Conservation (phyloP, 2,113 vertebrate species). For the Paedocypris sp. region DNA sequence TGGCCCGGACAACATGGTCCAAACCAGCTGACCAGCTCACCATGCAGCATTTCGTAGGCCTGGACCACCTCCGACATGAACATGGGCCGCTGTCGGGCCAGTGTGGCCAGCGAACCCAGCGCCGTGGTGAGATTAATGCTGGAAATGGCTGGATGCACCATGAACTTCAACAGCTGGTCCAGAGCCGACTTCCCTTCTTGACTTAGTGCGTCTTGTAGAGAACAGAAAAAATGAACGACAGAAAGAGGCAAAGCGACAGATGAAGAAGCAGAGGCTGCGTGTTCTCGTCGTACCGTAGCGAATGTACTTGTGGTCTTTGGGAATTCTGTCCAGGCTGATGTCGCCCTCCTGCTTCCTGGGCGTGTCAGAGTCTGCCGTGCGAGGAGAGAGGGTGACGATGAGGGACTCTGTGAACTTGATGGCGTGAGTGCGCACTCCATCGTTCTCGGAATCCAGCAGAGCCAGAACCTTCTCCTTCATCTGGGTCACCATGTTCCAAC, state of each 20-base stretch:
- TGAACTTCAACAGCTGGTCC: conserved; percentile 90
- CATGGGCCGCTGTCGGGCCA: conserved; percentile 87
- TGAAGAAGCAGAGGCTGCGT: background rate
- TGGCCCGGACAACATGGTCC: too few species aligned
- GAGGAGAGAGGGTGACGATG: conserved; percentile 77
- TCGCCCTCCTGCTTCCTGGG: conserved; percentile 80
- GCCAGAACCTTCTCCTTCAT: conserved; percentile 83
- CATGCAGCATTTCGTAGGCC: conserved; percentile 84
- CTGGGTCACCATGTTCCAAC: conserved; percentile 84
- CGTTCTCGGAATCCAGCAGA: conserved; percentile 84
- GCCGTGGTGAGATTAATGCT: conserved; percentile 92
- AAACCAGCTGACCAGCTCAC: too few species aligned
- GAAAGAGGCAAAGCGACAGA: background rate
- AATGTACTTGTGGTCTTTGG: conserved; percentile 79
- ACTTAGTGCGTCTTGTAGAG: conserved; percentile 63
- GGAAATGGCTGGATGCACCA: conserved; percentile 92
- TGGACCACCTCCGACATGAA: conserved; percentile 96
- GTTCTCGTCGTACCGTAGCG: conserved; percentile 64
- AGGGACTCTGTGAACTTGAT: conserved; percentile 91
- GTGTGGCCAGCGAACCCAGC: conserved; percentile 77
- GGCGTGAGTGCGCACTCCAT: conserved; percentile 85
- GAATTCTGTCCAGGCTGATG: conserved; percentile 82
- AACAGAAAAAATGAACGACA: background rate
- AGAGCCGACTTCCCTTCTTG: conserved; percentile 78
- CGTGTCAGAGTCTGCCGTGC: conserved; percentile 73